Percentiles rank a stretch among this genome's conserved stretches.
Conservation (phyloP, 2,113 vertebrate genomes). For the Dasyprocta punctata region DNA sequence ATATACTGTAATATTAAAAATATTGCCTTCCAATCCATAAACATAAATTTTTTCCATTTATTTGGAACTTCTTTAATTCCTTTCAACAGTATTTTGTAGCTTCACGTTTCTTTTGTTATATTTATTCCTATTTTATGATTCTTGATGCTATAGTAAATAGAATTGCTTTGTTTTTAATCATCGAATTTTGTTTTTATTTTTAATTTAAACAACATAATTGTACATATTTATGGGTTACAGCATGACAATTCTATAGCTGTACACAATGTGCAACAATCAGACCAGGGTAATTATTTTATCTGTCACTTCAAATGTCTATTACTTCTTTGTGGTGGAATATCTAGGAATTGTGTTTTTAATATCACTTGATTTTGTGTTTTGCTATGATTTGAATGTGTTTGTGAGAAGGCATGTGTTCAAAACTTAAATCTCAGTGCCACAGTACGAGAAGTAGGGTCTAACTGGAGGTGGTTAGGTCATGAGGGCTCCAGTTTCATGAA, state of each 20-base stretch:
- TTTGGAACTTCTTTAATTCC: not conserved
- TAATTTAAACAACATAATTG: not conserved
- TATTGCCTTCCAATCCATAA: not conserved
- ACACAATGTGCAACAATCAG: not conserved
- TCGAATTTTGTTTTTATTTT: not conserved
- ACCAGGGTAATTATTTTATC: not conserved
- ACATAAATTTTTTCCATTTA: not conserved
- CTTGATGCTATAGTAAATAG: slow-evolving; percentile 5
- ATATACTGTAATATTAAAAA: slow-evolving; percentile 1
- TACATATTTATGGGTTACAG: not conserved
- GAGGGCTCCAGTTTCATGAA: not conserved
- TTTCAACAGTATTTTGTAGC: slow-evolving; percentile 44
- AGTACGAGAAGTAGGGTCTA: not conserved
- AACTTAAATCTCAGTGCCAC: not conserved
- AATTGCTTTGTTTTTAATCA: not conserved
- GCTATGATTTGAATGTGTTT: not conserved
- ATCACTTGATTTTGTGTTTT: not conserved
- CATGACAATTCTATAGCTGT: not conserved
- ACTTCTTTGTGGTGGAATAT: not conserved
- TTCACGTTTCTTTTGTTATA: slow-evolving; percentile 15
- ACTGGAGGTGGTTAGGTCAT: not conserved
- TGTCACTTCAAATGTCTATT: not conserved
- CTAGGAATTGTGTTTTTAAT: not conserved
- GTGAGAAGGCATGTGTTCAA: not conserved
- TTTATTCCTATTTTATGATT: slow-evolving; percentile 37